These are phyloP conservation scores for Autographa pulchrina DNA, from an alignment of 2,888 invertebrate species.

Conservation along the genomic window DNA sequence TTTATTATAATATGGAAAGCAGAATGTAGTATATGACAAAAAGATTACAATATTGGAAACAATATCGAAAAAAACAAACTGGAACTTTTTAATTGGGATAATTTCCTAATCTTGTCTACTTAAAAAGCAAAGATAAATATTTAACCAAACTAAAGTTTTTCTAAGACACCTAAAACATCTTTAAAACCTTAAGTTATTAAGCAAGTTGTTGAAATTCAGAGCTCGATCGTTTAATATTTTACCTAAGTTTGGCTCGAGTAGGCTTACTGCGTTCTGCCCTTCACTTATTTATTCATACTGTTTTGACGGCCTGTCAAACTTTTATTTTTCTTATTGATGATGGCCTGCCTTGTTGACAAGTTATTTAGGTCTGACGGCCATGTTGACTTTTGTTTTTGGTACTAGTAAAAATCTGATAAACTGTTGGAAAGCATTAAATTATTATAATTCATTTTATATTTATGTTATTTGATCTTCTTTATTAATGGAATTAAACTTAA, in stretches of 20 bases:
- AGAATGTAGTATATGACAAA: too few species aligned
- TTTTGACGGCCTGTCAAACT: slow-evolving; percentile 75
- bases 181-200: slow-evolving; percentile 61
- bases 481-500: too few species aligned
- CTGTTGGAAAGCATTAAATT: too few species aligned
- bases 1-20: too few species aligned
- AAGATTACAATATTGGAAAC: too few species aligned
- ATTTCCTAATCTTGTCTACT: too few species aligned
- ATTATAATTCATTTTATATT: too few species aligned
- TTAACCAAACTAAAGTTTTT: not conserved
- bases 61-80: too few species aligned
- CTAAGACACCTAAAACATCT: slow-evolving; percentile 45
- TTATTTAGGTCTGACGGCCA: slow-evolving; percentile 26
- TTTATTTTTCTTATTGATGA: slow-evolving; percentile 69
- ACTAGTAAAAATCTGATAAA: not conserved
- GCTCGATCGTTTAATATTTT: slow-evolving; percentile 72
- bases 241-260: slow-evolving; percentile 64
- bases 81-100: too few species aligned
- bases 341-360: slow-evolving; percentile 29
- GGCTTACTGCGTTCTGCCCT: slow-evolving; percentile 52
- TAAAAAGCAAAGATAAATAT: not conserved
- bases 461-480: too few species aligned
- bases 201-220: slow-evolving; percentile 60
- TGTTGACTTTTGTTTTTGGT: slow-evolving; percentile 32
- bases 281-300: slow-evolving; percentile 75